phyloP scores from a whole-genome alignment of 2,797 vertebrate genomes.

The Prunella strophiata region DNA sequence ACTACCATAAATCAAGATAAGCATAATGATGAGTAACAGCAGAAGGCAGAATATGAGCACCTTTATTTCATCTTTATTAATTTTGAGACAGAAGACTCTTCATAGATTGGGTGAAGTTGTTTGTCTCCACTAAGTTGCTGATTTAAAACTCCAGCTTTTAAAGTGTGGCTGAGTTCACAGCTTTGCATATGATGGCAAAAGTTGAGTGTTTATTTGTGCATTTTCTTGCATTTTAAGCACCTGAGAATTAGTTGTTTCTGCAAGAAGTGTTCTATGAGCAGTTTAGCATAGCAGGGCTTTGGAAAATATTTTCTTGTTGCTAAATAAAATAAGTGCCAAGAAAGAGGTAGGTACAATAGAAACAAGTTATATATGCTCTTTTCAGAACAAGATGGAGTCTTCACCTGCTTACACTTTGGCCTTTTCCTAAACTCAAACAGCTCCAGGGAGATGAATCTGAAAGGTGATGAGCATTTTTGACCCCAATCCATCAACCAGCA shows the following conservation, averaged over 20 bases:
- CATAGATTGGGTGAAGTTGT: background rate
- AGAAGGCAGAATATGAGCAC: background rate
- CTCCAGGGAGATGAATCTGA: background rate
- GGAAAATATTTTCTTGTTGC: background rate
- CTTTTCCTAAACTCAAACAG: background rate
- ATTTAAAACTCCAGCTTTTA: background rate
- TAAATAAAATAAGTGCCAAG: background rate
- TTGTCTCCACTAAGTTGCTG: background rate
- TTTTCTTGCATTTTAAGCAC: background rate
- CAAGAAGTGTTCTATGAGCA: background rate
- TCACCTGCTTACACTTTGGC: background rate
- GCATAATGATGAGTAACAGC: background rate
- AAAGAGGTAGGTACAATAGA: background rate
- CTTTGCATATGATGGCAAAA: background rate
- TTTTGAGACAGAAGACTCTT: background rate
- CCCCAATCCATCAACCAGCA: background rate
- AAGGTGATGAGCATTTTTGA: conserved; percentile 19
- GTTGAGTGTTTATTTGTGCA: background rate
- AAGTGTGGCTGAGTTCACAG: background rate
- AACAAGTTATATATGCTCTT: background rate
- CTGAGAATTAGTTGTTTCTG: background rate
- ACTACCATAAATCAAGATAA: background rate
- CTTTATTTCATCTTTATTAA: background rate
- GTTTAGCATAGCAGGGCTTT: background rate
- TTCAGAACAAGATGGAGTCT: background rate